Conservation (phyloP, 2,888 invertebrate genomes). For the Sminthurides aquaticus region DNA sequence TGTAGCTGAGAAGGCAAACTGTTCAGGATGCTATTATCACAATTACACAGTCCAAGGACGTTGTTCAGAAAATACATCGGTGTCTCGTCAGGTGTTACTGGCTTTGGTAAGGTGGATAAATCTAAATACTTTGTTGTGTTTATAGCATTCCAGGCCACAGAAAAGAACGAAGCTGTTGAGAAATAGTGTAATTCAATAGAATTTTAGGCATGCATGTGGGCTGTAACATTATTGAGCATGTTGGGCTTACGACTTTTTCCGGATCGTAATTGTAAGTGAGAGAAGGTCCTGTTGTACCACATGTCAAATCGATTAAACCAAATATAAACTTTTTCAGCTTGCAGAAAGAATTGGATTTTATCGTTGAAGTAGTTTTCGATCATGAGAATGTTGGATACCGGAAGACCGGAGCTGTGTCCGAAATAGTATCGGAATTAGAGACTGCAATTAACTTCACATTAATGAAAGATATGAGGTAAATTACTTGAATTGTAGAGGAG, state of each 20-base stretch:
- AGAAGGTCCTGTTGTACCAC: background rate
- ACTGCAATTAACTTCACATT: background rate
- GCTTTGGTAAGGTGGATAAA: too few species aligned
- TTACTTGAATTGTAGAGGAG: background rate
- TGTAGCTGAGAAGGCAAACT: too few species aligned
- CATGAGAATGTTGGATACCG: background rate
- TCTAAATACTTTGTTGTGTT: background rate
- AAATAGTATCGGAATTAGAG: background rate
- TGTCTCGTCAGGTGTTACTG: background rate
- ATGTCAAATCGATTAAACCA: constrained; percentile 3
- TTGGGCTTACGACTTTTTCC: too few species aligned
- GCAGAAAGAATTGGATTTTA: background rate
- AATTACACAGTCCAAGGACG: background rate
- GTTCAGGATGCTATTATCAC: too few species aligned
- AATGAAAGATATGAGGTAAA: background rate
- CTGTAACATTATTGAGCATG: too few species aligned
- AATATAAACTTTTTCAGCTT: background rate
- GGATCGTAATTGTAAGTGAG: background rate
- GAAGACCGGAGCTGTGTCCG: background rate
- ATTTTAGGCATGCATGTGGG: too few species aligned
- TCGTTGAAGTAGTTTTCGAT: constrained; percentile 3
- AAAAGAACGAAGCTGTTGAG: background rate
- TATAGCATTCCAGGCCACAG: background rate
- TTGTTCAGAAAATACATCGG: background rate
- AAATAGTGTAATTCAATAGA: too few species aligned